phyloP scores from a whole-genome alignment of 2,797 vertebrate species.

The Florisuga fusca region DNA sequence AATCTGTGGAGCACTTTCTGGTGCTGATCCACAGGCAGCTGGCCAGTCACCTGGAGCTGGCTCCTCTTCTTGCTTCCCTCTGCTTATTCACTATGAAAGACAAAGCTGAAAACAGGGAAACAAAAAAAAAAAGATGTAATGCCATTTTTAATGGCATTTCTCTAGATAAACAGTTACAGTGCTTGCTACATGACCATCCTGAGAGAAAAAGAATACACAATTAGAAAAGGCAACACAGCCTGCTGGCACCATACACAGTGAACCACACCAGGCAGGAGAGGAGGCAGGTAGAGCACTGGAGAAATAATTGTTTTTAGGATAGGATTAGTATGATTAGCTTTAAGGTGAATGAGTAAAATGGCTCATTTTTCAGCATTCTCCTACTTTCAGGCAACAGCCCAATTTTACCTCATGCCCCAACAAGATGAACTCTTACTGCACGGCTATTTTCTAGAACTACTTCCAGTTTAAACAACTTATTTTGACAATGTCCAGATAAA shows the following conservation, averaged over 20 bases:
- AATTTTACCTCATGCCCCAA: neutral
- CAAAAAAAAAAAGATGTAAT: neutral
- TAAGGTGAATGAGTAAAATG: neutral
- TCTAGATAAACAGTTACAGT: neutral
- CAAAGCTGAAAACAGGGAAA: neutral
- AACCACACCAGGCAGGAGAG: neutral
- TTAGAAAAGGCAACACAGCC: neutral
- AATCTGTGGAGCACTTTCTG: conserved; percentile 56
- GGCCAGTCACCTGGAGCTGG: conserved; percentile 66
- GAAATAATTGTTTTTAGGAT: neutral
- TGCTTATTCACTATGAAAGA: neutral
- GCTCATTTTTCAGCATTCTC: neutral
- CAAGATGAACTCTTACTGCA: neutral
- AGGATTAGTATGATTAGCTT: neutral
- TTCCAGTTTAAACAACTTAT: neutral
- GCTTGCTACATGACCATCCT: neutral
- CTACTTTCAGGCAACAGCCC: neutral
- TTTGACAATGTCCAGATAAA: neutral
- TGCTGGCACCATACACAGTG: neutral
- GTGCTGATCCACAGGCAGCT: conserved; percentile 60
- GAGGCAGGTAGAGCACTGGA: neutral
- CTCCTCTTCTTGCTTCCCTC: conserved; percentile 7
- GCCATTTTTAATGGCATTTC: conserved; percentile 17
- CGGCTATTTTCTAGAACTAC: neutral
- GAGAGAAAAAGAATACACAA: neutral